Conservation (phyloP, 2,888 invertebrate species). For the Agrochola circellaris region DNA sequence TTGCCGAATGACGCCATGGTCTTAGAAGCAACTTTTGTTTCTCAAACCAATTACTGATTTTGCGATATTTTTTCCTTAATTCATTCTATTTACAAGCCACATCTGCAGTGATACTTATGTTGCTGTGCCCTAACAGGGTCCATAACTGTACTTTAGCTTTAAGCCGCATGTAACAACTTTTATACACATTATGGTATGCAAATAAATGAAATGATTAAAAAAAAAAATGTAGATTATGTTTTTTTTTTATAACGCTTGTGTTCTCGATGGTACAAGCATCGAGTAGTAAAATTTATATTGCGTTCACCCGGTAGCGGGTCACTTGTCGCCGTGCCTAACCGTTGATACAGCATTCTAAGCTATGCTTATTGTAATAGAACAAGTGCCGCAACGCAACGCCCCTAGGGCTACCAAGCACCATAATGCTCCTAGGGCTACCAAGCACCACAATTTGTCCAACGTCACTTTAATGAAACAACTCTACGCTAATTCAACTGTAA, state of each 20-base stretch:
- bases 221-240: neutral
- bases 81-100: too few relatives aligned
- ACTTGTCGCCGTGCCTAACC: constrained; percentile 66
- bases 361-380: constrained; percentile 63
- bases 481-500: constrained; percentile 47
- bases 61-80: constrained; percentile 10
- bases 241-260: constrained; percentile 61
- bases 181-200: too few relatives aligned
- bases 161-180: too few relatives aligned
- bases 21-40: constrained; percentile 24
- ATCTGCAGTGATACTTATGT: constrained; percentile 1
- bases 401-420: constrained; percentile 9
- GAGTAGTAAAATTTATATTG: constrained; percentile 81
- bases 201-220: too few relatives aligned
- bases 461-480: constrained; percentile 31
- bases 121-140: too few relatives aligned
- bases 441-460: constrained; percentile 12
- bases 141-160: too few relatives aligned
- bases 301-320: constrained; percentile 80
- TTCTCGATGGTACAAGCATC: constrained; percentile 70
- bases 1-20: constrained; percentile 9
- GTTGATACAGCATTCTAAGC: constrained; percentile 68
- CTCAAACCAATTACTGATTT: constrained; percentile 26
- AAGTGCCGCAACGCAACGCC: constrained; percentile 21
- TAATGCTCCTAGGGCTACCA: constrained; percentile 26